These are phyloP conservation scores for Anableps anableps DNA, from an alignment of 2,797 vertebrate species.

Conservation along the genomic window DNA sequence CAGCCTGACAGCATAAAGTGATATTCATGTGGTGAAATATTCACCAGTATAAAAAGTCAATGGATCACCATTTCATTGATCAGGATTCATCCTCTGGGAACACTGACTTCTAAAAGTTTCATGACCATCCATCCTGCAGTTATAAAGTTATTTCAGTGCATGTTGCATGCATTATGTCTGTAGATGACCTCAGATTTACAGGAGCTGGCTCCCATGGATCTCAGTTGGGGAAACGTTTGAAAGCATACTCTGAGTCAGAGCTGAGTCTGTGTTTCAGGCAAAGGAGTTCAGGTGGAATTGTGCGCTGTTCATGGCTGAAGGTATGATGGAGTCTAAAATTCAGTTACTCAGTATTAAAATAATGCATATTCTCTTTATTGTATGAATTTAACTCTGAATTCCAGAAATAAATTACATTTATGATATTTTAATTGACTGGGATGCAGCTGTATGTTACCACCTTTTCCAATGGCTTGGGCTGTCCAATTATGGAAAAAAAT, in stretches of 20 bases:
- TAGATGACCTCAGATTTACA: background rate
- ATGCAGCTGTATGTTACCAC: background rate
- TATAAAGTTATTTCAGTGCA: background rate
- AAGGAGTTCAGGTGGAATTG: background rate
- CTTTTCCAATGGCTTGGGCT: background rate
- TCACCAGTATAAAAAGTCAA: background rate
- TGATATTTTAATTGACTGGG: background rate
- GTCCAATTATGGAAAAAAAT: background rate
- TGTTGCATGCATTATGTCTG: background rate
- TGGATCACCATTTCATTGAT: background rate
- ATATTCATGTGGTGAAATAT: constrained; percentile 25
- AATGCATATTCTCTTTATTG: background rate
- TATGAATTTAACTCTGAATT: background rate
- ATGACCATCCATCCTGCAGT: background rate
- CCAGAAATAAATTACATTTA: background rate
- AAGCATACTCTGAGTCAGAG: background rate
- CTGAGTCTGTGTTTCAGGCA: background rate
- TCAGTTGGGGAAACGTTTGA: background rate
- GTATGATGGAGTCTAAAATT: background rate
- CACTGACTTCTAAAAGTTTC: background rate
- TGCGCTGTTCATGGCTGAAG: background rate
- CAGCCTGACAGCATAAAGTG: background rate
- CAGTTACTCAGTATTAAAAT: background rate
- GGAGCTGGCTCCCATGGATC: background rate
- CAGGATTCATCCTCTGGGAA: background rate